Conservation (phyloP, 2,888 invertebrate genomes). For the Halocaridina rubra region DNA sequence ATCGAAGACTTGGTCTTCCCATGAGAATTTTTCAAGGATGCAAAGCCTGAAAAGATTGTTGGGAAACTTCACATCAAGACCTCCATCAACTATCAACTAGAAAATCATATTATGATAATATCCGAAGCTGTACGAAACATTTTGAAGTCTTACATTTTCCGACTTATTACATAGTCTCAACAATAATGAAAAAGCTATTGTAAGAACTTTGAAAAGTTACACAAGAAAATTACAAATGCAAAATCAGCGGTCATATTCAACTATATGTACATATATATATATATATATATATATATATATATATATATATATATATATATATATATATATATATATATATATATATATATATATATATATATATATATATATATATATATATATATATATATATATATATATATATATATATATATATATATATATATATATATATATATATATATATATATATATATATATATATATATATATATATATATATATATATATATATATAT, state of each 20-base stretch:
- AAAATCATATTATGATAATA: too few species aligned
- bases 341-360: constrained; percentile 18
- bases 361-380: constrained; percentile 33
- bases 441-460: constrained; percentile 24
- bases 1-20: too few species aligned
- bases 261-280: constrained; percentile 19
- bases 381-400: constrained; percentile 36
- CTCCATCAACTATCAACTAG: too few species aligned
- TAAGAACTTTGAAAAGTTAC: too few species aligned
- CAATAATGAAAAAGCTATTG: too few species aligned
- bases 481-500: constrained; percentile 14
- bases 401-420: constrained; percentile 37
- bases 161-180: too few species aligned
- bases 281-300: constrained; percentile 15
- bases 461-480: constrained; percentile 12
- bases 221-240: too few species aligned
- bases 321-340: constrained; percentile 25
- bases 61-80: too few species aligned
- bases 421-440: constrained; percentile 29
- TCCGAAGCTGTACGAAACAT: too few species aligned
- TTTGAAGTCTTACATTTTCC: too few species aligned
- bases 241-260: not conserved
- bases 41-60: too few species aligned
- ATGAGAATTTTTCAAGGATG: too few species aligned
- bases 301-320: constrained; percentile 33